Base-by-base conservation (phyloP, 2,888 invertebrate genomes). In the Oxycera nigricornis region DNA sequence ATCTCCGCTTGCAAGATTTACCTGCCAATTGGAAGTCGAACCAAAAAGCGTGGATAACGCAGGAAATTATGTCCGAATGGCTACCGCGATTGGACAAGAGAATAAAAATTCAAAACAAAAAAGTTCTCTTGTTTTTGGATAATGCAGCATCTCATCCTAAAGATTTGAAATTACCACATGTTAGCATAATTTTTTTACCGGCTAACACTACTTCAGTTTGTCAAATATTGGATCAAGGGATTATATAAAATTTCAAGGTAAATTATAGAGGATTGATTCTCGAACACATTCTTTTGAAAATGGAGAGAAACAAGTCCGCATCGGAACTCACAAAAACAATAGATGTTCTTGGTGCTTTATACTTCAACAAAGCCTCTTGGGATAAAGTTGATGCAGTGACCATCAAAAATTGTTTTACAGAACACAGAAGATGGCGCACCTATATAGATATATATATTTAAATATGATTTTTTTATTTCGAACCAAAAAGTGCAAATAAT, bases 21-120 rank as follows among this genome's bases (percentile, higher is more conserved):
- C 17, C 50, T 50, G 14, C 7, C 50, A n/a, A 50, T 50, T 50
- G 50, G 50, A 50, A n/a, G 50, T 50, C 50, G 50, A 50, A 50
- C 50, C 50, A 50, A 50, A 50, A 50, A 50, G 50, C 50, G 50
- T 50, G 50, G 50, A 50, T 50, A n/a, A 50, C 50, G 50, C 50
- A 17, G 50, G 50, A 50, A 11, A 50, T 6, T 50, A 50, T 50
- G 50, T 50, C 50, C 50, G 50, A 50, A 50, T 50, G 50, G 50
- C n/a, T n/a, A n/a, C n/a, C n/a, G n/a, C n/a, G n/a, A n/a, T 17
- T 50, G 50, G 14, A 35, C 11, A 35, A 35, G 11, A 35, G 11
- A 35, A 35, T 35, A 11, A 35, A 11, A 35, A 7, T 7, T 35
- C 35, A 35, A 11, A 6, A 35, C 6, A 35, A 11, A 35, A 7